phyloP scores from a whole-genome alignment of 2,888 invertebrate genomes.

The Rhorus exstirpatorius region DNA sequence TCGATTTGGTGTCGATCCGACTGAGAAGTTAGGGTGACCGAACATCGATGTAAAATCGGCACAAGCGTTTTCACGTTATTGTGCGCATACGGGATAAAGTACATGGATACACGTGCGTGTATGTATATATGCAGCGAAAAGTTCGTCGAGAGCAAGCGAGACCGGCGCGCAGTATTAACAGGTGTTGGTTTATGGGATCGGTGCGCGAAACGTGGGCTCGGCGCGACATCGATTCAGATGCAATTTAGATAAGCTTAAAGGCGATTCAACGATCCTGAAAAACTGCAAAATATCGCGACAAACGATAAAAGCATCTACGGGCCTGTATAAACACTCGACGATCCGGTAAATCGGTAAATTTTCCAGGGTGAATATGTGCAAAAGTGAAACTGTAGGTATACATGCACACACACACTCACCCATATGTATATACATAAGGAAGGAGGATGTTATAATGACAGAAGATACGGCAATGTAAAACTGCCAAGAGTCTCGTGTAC shows the following conservation, averaged over 20 bases:
- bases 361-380: conserved; percentile 44
- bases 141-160: conserved; percentile 52
- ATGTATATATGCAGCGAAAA: conserved; percentile 1
- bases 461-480: conserved; percentile 46
- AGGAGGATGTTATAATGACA: conserved; percentile 52
- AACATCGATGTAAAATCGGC: too few relatives aligned
- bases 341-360: conserved; percentile 70
- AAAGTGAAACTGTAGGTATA: conserved; percentile 10
- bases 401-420: conserved; percentile 4
- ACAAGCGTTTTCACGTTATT: too few relatives aligned
- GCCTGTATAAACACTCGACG: conserved; percentile 72
- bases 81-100: too few relatives aligned
- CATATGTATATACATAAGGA: conserved; percentile 2
- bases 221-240: conserved; percentile 84
- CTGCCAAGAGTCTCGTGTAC: conserved; percentile 9
- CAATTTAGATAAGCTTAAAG: conserved; percentile 84
- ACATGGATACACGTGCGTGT: conserved; percentile 10
- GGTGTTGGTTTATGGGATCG: conserved; percentile 84
- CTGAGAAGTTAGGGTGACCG: too few relatives aligned
- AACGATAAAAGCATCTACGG: conserved; percentile 76
- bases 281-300: conserved; percentile 74
- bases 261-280: conserved; percentile 80
- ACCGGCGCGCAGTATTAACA: conserved; percentile 80
- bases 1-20: too few relatives aligned
- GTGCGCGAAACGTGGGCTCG: conserved; percentile 80